These are phyloP conservation scores for Tillus elongatus DNA, from an alignment of 2,888 invertebrate genomes.

Conservation along the genomic window DNA sequence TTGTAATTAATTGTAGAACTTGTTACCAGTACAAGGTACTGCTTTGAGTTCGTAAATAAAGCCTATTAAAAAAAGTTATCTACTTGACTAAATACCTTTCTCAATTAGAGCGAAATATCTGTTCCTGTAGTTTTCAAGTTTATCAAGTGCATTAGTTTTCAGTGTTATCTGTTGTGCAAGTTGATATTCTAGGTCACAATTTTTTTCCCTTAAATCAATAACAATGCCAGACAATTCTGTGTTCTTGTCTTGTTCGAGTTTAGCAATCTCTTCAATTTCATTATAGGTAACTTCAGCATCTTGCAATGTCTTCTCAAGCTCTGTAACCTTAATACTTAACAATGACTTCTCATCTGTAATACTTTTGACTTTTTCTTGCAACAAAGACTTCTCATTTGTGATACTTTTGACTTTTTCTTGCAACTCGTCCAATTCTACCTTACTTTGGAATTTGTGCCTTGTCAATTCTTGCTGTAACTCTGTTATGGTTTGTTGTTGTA, in stretches of 20 bases:
- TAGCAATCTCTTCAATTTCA: background rate
- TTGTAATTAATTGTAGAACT: no score
- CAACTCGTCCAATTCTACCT: background rate
- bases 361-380: background rate
- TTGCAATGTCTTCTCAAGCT: background rate
- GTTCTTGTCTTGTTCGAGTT: background rate
- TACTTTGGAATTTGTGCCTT: no score
- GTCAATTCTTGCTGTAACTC: no score
- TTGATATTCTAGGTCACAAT: constrained; percentile 1
- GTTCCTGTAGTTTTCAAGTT: constrained; percentile 1
- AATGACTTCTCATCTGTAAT: background rate
- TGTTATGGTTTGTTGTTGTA: no score
- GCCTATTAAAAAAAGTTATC: no score
- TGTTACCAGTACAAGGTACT: no score
- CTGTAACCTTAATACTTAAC: background rate
- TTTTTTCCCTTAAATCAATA: background rate
- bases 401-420: background rate
- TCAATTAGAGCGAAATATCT: no score
- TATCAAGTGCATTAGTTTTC: background rate
- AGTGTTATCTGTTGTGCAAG: background rate
- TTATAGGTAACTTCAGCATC: constrained; percentile 2
- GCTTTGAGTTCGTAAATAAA: no score
- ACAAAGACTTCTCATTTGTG: background rate
- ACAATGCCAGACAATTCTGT: background rate
- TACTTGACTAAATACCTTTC: no score